Evolutionary conservation across 2,113 vertebrate genomes (phyloP).

Genomic region (Macaca mulatta): DNA sequence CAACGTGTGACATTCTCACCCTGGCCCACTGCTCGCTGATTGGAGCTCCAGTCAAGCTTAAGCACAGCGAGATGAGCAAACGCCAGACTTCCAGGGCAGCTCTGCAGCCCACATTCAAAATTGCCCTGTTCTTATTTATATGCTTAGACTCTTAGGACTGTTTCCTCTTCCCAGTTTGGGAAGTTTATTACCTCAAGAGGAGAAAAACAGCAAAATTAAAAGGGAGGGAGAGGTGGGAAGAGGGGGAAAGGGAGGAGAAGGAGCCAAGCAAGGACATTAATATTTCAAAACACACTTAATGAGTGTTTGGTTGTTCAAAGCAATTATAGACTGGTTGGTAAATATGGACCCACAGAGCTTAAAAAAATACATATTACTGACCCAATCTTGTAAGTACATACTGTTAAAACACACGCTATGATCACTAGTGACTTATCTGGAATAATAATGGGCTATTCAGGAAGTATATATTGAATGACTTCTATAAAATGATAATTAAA

Average conservation of each 20-base stretch:
- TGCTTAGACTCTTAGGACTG: conserved; percentile 34
- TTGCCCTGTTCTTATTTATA: conserved; percentile 40
- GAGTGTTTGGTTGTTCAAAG: conserved; percentile 59
- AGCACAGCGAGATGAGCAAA: conserved; percentile 56
- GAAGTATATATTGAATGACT: conserved; percentile 44
- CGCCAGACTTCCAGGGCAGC: conserved; percentile 57
- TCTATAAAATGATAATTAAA: conserved; percentile 67
- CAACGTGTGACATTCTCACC: conserved; percentile 52
- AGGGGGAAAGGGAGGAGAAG: not conserved
- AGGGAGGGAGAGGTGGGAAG: not conserved
- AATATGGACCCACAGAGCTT: conserved; percentile 49
- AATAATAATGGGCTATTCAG: conserved; percentile 1
- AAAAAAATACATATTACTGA: conserved; percentile 67
- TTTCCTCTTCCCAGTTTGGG: conserved; percentile 55
- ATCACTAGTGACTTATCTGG: conserved; percentile 46
- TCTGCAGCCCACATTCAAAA: conserved; percentile 43
- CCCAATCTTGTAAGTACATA: conserved; percentile 34
- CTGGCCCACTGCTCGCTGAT: conserved; percentile 59
- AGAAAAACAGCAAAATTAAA: not conserved
- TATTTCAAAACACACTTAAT: conserved; percentile 52
- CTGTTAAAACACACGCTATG: conserved; percentile 55
- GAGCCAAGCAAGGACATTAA: not conserved
- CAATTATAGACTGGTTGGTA: conserved; percentile 60
- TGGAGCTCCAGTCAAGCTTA: conserved; percentile 50
- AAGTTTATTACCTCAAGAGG: conserved; percentile 56